These are phyloP conservation scores for Reticulitermes speratus DNA, from an alignment of 1,140 invertebrate genomes.

Conservation along the genomic window DNA sequence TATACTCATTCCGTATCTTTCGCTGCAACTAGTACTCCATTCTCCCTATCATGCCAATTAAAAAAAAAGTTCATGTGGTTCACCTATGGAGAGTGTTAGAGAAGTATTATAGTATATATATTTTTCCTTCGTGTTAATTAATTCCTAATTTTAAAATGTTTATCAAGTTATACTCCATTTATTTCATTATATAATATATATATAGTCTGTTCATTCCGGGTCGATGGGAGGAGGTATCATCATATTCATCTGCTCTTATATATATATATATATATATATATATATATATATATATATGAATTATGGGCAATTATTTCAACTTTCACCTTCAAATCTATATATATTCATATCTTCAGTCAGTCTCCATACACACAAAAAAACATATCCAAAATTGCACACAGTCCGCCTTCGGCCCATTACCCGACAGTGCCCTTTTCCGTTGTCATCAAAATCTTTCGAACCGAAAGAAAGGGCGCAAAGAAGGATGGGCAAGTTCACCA, in stretches of 20 bases:
- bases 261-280: neutral
- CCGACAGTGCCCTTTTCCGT: neutral
- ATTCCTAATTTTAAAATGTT: conserved; percentile 1
- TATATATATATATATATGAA: neutral
- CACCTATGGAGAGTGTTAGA: conserved; percentile 10
- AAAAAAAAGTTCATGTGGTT: neutral
- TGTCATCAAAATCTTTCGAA: neutral
- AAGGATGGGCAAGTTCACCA: conserved; percentile 57
- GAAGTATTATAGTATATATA: conserved; percentile 18
- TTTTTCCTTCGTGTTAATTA: conserved; percentile 5
- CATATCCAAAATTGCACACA: conserved; percentile 4
- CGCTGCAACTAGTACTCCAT: neutral
- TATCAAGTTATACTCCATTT: neutral
- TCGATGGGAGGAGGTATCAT: neutral
- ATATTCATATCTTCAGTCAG: neutral
- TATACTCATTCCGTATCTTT: neutral
- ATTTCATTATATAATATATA: conserved; percentile 16
- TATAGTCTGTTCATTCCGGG: neutral
- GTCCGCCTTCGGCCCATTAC: neutral
- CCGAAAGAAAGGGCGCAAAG: too few species aligned
- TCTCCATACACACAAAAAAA: conserved; percentile 1
- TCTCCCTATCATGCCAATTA: neutral
- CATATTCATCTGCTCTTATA: neutral
- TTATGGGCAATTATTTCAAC: conserved; percentile 16
- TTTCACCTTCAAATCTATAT: neutral